Percentiles rank a stretch among this genome's conserved stretches.
These are phyloP conservation scores for Thecophora atra DNA, from an alignment of 2,888 invertebrate genomes.

Conservation along the genomic window DNA sequence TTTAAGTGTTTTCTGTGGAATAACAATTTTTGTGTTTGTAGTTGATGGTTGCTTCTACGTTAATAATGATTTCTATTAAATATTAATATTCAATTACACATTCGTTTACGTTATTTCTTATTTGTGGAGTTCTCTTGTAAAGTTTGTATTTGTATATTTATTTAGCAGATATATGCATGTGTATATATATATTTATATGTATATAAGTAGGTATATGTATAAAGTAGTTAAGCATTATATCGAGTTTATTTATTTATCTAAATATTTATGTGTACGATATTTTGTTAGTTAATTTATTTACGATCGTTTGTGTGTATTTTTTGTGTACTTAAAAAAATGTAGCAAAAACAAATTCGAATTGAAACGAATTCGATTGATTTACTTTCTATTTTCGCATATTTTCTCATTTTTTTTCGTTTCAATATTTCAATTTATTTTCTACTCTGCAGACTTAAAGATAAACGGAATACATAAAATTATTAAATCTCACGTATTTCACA, in stretches of 20 bases:
- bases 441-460: neutral
- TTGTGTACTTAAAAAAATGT: slow-evolving; percentile 12
- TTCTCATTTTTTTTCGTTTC: slow-evolving; percentile 40
- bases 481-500: no score
- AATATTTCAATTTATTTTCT: slow-evolving; percentile 23
- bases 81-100: neutral
- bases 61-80: neutral
- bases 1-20: neutral
- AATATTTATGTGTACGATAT: slow-evolving; percentile 38
- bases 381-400: slow-evolving; percentile 42
- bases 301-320: slow-evolving; percentile 43
- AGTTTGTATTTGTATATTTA: slow-evolving; percentile 1
- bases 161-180: neutral
- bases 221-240: neutral
- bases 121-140: slow-evolving; percentile 3
- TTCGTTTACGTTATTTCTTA: slow-evolving; percentile 9
- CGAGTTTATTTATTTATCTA: slow-evolving; percentile 32
- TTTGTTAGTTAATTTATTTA: slow-evolving; percentile 39
- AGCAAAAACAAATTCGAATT: no score
- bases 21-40: neutral
- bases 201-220: slow-evolving; percentile 12
- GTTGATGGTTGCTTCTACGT: neutral
- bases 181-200: slow-evolving; percentile 30
- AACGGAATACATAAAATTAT: neutral
- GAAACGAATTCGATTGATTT: no score